phyloP scores from a whole-genome alignment of 2,888 invertebrate genomes.

The Xestia ashworthii region DNA sequence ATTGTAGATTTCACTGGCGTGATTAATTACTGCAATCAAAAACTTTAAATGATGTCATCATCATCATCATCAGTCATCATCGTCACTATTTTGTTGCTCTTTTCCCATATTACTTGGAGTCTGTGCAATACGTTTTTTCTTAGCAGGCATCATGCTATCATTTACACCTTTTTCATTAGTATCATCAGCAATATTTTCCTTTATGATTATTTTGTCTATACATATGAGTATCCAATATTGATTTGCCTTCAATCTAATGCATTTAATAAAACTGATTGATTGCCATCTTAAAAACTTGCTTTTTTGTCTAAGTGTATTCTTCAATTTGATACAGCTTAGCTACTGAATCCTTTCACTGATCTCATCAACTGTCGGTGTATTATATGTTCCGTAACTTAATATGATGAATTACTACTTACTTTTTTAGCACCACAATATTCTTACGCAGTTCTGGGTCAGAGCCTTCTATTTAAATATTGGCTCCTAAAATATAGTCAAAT shows the following conservation, averaged over 20 bases:
- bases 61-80: background rate
- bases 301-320: background rate
- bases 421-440: background rate
- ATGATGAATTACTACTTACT: background rate
- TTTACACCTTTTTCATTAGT: background rate
- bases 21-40: background rate
- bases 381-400: background rate
- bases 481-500: conserved; percentile 13
- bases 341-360: background rate
- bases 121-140: background rate
- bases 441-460: background rate
- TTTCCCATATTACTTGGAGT: background rate
- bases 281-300: background rate
- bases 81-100: background rate
- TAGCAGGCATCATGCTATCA: background rate
- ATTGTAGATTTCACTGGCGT: conserved; percentile 5
- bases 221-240: no score
- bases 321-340: background rate
- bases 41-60: background rate
- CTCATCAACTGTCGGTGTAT: background rate
- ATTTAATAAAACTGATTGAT: conserved; percentile 15
- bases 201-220: background rate
- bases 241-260: background rate
- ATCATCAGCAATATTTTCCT: background rate
- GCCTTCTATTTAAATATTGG: background rate